Evolutionary conservation across 2,888 invertebrate species (phyloP).

Genomic region (Automeris io): DNA sequence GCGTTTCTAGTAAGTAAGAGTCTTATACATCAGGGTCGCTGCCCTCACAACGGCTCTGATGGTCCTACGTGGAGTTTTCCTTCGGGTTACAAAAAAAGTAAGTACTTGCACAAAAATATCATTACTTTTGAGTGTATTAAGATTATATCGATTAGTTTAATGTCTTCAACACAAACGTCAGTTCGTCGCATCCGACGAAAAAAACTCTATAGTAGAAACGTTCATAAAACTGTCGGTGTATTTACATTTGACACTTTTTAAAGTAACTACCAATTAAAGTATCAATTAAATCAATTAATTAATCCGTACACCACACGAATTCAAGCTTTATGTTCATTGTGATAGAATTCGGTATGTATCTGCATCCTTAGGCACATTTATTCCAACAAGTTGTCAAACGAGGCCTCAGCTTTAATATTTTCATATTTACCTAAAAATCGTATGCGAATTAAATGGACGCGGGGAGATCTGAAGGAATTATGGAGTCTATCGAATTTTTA

Average conservation of each 20-base stretch:
- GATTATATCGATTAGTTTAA: neutral
- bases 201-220: slow-evolving; percentile 1
- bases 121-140: neutral
- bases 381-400: neutral
- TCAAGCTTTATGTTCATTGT: slow-evolving; percentile 2
- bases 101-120: neutral
- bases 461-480: slow-evolving; percentile 15
- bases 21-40: too few species aligned
- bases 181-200: slow-evolving; percentile 2
- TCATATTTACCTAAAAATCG: slow-evolving; percentile 8
- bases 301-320: slow-evolving; percentile 4
- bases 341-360: slow-evolving; percentile 1
- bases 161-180: neutral
- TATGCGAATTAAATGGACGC: slow-evolving; percentile 15
- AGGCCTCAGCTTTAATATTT: neutral
- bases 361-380: neutral
- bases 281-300: slow-evolving; percentile 4
- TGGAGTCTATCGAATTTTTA: neutral
- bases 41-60: too few species aligned
- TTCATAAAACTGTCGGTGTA: slow-evolving; percentile 5
- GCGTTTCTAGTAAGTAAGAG: too few species aligned
- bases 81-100: too few species aligned
- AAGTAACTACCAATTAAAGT: slow-evolving; percentile 7
- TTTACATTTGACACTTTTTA: slow-evolving; percentile 9
- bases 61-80: too few species aligned